A percentile compares a stretch with the other conserved stretches of the same genome.
These are phyloP conservation scores for Tympanuchus pallidicinctus DNA, from an alignment of 2,113 vertebrate species.

Conservation along the genomic window DNA sequence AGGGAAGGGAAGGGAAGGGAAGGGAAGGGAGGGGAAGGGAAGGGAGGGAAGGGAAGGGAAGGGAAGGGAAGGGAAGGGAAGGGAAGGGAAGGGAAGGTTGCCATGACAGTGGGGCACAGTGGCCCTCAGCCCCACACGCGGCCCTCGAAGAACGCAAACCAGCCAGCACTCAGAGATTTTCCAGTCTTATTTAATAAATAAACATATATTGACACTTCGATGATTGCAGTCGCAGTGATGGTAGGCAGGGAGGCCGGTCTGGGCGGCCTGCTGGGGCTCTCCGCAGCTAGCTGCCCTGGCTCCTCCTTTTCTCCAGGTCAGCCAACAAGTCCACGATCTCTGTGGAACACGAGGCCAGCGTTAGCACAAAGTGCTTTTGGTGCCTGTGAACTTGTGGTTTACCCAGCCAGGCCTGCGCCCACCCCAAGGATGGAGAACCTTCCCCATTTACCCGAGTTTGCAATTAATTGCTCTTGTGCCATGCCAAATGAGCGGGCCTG, in stretches of 20 bases:
- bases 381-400: not conserved
- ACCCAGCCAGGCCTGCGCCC: not conserved
- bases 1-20: no score
- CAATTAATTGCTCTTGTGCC: not conserved
- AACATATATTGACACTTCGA: rapidly evolving
- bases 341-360: not conserved
- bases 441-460: not conserved
- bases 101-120: not conserved
- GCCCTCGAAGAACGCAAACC: no score
- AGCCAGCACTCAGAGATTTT: no score
- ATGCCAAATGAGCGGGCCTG: not conserved
- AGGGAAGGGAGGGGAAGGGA: no score
- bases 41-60: no score
- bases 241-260: no score
- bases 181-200: no score
- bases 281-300: not conserved
- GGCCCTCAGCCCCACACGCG: no score
- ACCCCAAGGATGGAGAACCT: not conserved
- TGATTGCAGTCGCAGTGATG: rapidly evolving
- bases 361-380: not conserved
- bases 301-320: constrained; percentile 37
- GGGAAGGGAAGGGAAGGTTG: not conserved
- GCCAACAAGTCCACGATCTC: constrained; percentile 54
- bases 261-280: not conserved
- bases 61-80: no score